A percentile compares a stretch with the other conserved stretches of the same genome.
phyloP scores from a whole-genome alignment of 37 sponge, comb jelly and placozoan species.

The Oopsacas minuta region DNA sequence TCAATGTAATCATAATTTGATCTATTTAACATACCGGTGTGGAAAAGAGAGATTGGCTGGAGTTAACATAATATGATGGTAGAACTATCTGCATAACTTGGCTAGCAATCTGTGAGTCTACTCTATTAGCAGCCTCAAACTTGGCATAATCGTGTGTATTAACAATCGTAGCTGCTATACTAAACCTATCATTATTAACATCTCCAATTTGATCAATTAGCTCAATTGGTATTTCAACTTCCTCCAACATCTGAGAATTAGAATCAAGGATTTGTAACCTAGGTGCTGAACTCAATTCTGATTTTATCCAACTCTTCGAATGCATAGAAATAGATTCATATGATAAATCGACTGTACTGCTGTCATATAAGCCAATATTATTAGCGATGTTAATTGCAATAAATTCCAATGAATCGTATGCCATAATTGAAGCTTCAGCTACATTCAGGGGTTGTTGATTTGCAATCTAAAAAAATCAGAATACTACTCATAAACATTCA shows the following conservation, averaged over 20 bases:
- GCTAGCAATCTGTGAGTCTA: not conserved
- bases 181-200: not conserved
- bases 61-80: not conserved
- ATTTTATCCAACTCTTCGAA: not conserved
- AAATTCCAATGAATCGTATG: not conserved
- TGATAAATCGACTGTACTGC: not conserved
- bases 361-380: not conserved
- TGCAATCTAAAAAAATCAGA: not conserved
- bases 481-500: not conserved
- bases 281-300: not conserved
- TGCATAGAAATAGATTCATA: not conserved
- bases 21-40: not conserved
- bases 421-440: not conserved
- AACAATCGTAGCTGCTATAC: not conserved
- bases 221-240: not conserved
- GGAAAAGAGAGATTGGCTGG: not conserved
- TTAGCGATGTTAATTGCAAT: not conserved
- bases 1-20: too few species aligned
- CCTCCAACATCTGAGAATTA: not conserved
- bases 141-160: not conserved
- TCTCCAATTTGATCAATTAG: not conserved
- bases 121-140: not conserved
- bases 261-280: not conserved
- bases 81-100: not conserved
- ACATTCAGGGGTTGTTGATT: not conserved